Percentiles rank a stretch among this genome's conserved stretches.
phyloP scores from a whole-genome alignment of 1,140 invertebrate species.

The Drosophila littoralis region DNA sequence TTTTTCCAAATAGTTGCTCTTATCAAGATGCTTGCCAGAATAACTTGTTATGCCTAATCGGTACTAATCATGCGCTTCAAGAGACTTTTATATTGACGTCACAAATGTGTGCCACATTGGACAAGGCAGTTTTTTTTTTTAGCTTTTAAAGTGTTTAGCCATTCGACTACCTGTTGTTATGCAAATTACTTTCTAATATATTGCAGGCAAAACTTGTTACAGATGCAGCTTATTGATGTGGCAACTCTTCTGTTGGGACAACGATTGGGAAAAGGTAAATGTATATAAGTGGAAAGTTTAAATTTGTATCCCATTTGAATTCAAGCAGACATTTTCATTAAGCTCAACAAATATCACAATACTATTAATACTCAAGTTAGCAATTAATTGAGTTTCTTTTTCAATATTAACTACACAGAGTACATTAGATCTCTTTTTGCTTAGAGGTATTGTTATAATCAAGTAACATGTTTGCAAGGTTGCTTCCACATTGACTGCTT shows the following conservation, averaged over 20 bases:
- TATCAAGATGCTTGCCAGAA: constrained; percentile 8
- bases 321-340: too few relatives aligned
- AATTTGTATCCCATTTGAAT: too few relatives aligned
- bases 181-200: constrained; percentile 26
- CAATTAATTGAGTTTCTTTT: too few relatives aligned
- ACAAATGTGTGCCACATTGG: background rate
- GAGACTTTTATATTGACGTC: background rate
- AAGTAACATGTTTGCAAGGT: too few relatives aligned
- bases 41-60: constrained; percentile 33
- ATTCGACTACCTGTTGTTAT: constrained; percentile 20
- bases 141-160: background rate
- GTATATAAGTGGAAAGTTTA: too few relatives aligned
- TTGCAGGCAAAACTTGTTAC: background rate
- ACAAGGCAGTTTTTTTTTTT: constrained; percentile 1
- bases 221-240: background rate
- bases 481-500: too few relatives aligned
- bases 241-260: background rate
- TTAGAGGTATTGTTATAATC: too few relatives aligned
- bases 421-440: too few relatives aligned
- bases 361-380: too few relatives aligned
- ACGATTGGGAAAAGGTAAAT: too few relatives aligned
- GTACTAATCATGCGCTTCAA: background rate
- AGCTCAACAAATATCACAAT: too few relatives aligned
- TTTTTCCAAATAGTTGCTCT: constrained; percentile 8
- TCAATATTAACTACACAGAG: too few relatives aligned